Evolutionary conservation across 2,797 vertebrate genomes (phyloP).

Genomic region (Parotocinclus haroldoi): DNA sequence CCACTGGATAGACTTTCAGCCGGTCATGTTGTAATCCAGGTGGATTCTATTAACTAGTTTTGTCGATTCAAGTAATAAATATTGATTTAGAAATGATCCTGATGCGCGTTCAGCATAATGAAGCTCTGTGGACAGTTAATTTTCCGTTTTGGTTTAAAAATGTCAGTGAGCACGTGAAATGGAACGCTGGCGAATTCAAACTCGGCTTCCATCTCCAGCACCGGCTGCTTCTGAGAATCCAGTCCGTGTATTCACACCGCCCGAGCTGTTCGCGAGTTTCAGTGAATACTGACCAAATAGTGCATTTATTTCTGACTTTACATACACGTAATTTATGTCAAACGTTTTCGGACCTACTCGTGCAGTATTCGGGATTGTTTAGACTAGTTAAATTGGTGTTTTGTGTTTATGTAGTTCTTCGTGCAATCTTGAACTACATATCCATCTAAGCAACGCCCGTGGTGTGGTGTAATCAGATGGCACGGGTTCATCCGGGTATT

Average conservation of each 20-base stretch:
- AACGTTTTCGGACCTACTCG: too few species aligned
- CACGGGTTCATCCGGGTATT: background rate
- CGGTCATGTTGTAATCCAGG: background rate
- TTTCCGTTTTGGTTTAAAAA: background rate
- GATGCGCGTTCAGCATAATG: background rate
- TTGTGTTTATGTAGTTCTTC: background rate
- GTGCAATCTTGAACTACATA: background rate
- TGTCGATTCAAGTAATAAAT: background rate
- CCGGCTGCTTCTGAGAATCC: background rate
- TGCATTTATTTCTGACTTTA: background rate
- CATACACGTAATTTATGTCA: background rate
- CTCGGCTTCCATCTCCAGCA: too few species aligned
- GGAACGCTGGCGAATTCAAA: background rate
- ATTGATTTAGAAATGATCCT: background rate
- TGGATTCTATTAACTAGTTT: background rate
- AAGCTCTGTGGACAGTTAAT: background rate
- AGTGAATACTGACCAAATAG: background rate
- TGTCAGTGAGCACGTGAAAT: background rate
- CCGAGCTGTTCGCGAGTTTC: background rate
- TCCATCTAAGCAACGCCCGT: background rate
- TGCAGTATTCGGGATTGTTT: too few species aligned
- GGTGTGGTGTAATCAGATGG: background rate
- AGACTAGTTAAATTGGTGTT: background rate
- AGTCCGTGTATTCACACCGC: background rate
- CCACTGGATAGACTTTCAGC: background rate